Evolutionary conservation across 2,888 invertebrate genomes (phyloP), one percentile per base, ranked within the genome.

Genomic region (Epicampocera succincta): DNA sequence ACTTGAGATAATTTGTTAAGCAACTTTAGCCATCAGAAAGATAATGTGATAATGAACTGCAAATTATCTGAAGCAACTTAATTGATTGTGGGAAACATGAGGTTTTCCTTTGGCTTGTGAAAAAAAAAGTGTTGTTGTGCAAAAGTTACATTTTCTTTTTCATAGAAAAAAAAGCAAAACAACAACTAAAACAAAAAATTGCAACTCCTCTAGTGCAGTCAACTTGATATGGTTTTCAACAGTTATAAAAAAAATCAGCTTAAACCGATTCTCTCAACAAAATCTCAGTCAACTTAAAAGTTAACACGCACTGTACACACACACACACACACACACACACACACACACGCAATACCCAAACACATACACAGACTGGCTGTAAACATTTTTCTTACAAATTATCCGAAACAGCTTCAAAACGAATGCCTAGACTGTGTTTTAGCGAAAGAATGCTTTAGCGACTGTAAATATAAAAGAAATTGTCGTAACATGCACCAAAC

Each of bases 321-420:
- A 17, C 12, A 38, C 33, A 38, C 33, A 69, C 13, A 13, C 2
- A 33, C 2, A 6, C 2, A 12, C 13, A 33, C n/a, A 42, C 15
- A 38, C 3, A 33, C 11, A 68, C 17, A 50, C 25, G 25, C 13
- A 42, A n/a, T n/a, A n/a, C n/a, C n/a, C n/a, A 38, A 5, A 33
- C 11, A 68, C 17, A 50, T 19, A 40, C 13, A 42, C 52, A 66
- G 5, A n/a, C 25, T 46, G 44, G 17, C 21, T 61, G 50, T 46
- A 52, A 68, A 78, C 58, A 73, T 52, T 72, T 58, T 72, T 78
- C n/a, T 40, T 73, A 79, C 78, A 79, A 79, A 79, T 73, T 79
- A 73, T 60, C n/a, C 54, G 25, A 66, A 79, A 79, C 73, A 73
- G 61, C 72, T 79, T 66, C 52, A 78, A 71, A 29, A 33, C 15